Conservation (phyloP, 2,113 vertebrate genomes). For the Myotis lucifugus region DNA sequence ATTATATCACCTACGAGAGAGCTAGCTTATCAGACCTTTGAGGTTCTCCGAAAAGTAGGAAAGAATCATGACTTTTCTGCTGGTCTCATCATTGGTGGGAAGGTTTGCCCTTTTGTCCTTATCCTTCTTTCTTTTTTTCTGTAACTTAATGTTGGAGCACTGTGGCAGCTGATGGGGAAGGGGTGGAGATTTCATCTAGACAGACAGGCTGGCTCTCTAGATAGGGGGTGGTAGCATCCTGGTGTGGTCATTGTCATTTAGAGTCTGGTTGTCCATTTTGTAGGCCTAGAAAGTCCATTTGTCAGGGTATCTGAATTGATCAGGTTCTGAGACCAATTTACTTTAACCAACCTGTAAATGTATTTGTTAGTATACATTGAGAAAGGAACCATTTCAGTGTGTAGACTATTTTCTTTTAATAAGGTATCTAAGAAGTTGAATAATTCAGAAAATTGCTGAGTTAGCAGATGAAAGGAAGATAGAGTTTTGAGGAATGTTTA, state of each 20-base stretch:
- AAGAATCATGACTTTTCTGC: constrained; percentile 98
- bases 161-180: background rate
- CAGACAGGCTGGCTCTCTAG: background rate
- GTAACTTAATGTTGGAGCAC: background rate
- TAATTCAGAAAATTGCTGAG: constrained; percentile 13
- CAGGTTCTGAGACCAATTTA: background rate
- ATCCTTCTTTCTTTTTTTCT: background rate
- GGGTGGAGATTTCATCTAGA: background rate
- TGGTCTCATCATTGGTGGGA: constrained; percentile 97
- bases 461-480: background rate
- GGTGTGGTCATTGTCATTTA: background rate
- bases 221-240: background rate
- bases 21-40: constrained; percentile 96
- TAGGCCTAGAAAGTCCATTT: constrained; percentile 11
- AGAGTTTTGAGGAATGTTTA: constrained; percentile 44
- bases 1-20: constrained; percentile 97
- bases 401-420: background rate
- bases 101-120: constrained; percentile 82
- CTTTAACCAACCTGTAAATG: background rate
- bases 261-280: constrained; percentile 2
- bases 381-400: constrained; percentile 2
- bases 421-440: background rate
- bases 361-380: background rate
- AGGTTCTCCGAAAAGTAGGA: constrained; percentile 94
- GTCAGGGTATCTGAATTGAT: constrained; percentile 14